phyloP scores from a whole-genome alignment of 2,113 vertebrate species.

The Paedocypris sp. region DNA sequence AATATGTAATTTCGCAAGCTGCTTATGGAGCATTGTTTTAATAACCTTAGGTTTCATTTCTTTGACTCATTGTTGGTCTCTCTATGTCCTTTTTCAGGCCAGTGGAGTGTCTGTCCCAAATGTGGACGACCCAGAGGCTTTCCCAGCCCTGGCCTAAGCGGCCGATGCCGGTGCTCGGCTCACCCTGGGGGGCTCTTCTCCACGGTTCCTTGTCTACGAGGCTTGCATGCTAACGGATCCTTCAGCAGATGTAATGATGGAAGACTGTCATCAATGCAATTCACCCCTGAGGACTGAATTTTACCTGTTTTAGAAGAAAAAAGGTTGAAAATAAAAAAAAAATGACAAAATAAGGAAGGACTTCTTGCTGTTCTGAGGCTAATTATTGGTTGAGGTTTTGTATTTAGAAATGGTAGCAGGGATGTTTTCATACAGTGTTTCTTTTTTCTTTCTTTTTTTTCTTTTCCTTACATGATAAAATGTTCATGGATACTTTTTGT shows the following conservation, averaged over 20 bases:
- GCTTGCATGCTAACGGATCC: conserved; percentile 99
- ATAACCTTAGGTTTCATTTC: neutral
- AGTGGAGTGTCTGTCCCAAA: conserved; percentile 84
- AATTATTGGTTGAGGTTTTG: conserved; percentile 99
- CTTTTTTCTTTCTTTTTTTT: conserved; percentile 53
- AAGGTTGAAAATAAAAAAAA: conserved; percentile 55
- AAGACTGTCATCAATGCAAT: conserved; percentile 94
- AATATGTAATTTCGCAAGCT: no score
- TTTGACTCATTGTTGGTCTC: neutral
- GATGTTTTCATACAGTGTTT: conserved; percentile 92
- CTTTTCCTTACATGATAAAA: conserved; percentile 98
- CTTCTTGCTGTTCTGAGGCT: conserved; percentile 98
- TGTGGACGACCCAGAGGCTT: conserved; percentile 98
- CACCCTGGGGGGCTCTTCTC: conserved; percentile 63
- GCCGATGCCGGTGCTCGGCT: conserved; percentile 59
- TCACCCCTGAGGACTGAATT: conserved; percentile 98
- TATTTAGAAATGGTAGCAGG: conserved; percentile 99
- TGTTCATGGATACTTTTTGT: conserved; percentile 98
- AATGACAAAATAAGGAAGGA: conserved; percentile 79
- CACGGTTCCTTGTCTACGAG: conserved; percentile 83
- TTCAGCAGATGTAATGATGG: conserved; percentile 79
- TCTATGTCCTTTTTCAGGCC: conserved; percentile 59
- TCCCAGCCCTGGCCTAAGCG: conserved; percentile 93
- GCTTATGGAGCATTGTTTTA: no score
- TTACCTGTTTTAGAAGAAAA: conserved; percentile 96